phyloP scores from a whole-genome alignment of 2,888 invertebrate species.

The Drosophila testacea region DNA sequence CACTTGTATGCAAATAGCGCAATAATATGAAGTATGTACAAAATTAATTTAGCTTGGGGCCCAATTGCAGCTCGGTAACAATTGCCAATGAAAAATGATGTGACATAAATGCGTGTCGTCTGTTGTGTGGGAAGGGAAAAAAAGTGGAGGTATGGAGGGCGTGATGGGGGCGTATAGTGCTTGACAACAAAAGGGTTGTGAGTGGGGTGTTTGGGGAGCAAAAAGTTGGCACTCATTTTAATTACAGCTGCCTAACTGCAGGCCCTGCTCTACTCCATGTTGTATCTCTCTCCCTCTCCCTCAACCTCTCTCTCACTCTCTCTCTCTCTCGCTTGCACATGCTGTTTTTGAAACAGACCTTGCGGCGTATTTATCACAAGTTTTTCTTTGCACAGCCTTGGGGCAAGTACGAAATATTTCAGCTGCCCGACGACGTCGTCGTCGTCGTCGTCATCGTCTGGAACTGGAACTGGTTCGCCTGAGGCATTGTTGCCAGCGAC shows the following conservation, averaged over 20 bases:
- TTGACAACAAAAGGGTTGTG: constrained; percentile 3
- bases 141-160: background rate
- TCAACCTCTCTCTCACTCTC: background rate
- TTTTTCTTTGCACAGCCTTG: constrained; percentile 82
- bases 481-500: constrained; percentile 55
- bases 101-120: constrained; percentile 66
- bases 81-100: constrained; percentile 81
- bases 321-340: constrained; percentile 7
- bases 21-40: constrained; percentile 79
- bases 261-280: constrained; percentile 42
- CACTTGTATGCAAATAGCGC: constrained; percentile 74
- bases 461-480: constrained; percentile 66
- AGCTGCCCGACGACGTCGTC: constrained; percentile 61
- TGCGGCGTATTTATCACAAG: constrained; percentile 84
- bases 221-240: constrained; percentile 81
- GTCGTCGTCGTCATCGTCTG: constrained; percentile 52
- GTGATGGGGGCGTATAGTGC: background rate
- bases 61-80: constrained; percentile 72
- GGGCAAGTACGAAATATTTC: constrained; percentile 81
- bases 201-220: constrained; percentile 11
- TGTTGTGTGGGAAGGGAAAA: background rate
- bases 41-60: constrained; percentile 72
- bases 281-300: constrained; percentile 7
- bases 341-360: constrained; percentile 83
- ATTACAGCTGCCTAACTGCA: constrained; percentile 83